Conservation (phyloP, 1,140 invertebrate genomes). For the Arctopsyche grandis region DNA sequence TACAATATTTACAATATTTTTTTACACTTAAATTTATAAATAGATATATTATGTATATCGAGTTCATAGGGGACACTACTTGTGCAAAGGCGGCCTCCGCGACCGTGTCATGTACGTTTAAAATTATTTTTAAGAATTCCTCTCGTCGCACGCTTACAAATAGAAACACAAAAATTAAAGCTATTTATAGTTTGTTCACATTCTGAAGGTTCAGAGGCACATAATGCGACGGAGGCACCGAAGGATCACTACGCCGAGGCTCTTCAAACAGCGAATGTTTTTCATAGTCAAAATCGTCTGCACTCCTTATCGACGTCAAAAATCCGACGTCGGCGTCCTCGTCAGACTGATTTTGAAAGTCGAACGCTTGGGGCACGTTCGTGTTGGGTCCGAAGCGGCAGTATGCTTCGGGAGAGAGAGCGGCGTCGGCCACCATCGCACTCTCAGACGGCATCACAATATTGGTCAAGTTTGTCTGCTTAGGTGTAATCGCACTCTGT, state of each 20-base stretch:
- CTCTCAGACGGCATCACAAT: not conserved
- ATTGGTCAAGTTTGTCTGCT: not conserved
- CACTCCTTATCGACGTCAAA: not conserved
- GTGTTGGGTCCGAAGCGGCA: conserved; percentile 65
- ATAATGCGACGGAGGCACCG: conserved; percentile 24
- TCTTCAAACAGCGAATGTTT: conserved; percentile 19
- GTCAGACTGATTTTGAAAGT: conserved; percentile 60
- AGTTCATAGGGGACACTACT: not conserved
- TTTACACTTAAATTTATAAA: conserved; percentile 3
- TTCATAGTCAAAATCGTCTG: conserved; percentile 6
- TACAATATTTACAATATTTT: conserved; percentile 6
- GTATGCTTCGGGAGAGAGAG: conserved; percentile 63
- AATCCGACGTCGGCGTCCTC: not conserved
- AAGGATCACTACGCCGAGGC: not conserved
- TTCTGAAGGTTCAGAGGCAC: conserved; percentile 29
- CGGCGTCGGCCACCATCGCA: conserved; percentile 52
- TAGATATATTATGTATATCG: not conserved
- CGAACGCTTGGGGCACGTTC: conserved; percentile 62
- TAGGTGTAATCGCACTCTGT: not conserved
- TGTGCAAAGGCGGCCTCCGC: not conserved
- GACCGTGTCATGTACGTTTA: not conserved
- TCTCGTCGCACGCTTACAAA: not conserved
- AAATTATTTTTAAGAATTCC: not conserved
- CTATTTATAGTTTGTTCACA: conserved; percentile 25
- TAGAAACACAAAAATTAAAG: not conserved